A percentile compares a stretch with the other conserved stretches of the same genome.
These are phyloP conservation scores for Podilymbus podiceps DNA, from an alignment of 2,113 vertebrate genomes.

Conservation along the genomic window DNA sequence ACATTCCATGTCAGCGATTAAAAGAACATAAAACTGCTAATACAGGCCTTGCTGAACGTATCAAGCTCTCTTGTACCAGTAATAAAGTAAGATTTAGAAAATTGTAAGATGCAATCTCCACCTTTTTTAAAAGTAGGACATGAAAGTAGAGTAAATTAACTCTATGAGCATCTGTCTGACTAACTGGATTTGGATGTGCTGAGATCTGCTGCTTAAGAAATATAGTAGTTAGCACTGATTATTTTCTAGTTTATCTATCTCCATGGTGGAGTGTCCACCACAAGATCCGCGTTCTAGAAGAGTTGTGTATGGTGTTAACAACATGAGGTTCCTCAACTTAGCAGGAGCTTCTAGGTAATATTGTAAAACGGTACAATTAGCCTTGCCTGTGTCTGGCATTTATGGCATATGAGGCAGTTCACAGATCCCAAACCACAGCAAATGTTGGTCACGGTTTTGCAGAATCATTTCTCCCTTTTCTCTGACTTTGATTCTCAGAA, in stretches of 20 bases:
- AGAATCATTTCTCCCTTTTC: background rate
- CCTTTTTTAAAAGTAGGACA: background rate
- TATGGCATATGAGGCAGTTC: background rate
- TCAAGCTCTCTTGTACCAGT: constrained; percentile 13
- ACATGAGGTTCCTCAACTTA: background rate
- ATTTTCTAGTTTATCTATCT: background rate
- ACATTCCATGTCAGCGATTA: constrained; percentile 60
- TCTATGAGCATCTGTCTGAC: background rate
- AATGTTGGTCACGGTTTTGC: background rate
- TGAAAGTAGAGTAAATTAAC: background rate
- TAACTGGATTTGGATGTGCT: background rate
- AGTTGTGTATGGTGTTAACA: background rate
- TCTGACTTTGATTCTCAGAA: background rate
- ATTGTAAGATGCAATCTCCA: background rate
- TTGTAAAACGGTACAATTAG: too few species aligned
- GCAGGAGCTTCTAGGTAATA: background rate
- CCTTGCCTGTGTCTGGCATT: background rate
- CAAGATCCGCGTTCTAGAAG: background rate
- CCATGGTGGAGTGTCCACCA: background rate
- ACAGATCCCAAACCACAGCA: background rate
- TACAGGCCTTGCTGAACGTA: constrained; percentile 1
- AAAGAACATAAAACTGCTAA: constrained; percentile 49
- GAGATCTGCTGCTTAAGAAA: background rate
- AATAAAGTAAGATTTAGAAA: background rate
- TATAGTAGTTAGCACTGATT: background rate